Evolutionary conservation across 2,797 vertebrate genomes (phyloP).

Genomic region (Rhinella marina): DNA sequence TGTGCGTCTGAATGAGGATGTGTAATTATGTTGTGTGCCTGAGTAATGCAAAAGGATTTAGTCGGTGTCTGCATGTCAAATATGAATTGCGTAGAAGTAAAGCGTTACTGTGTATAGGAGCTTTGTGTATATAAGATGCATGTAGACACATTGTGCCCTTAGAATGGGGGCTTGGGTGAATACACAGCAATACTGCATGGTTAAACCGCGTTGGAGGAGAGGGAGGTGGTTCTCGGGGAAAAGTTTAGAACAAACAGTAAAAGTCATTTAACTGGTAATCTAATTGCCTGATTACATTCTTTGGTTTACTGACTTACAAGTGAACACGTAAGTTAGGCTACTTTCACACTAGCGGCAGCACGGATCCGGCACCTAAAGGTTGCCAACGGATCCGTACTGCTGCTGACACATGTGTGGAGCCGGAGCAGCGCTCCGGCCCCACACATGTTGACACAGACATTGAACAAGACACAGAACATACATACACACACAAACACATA

Average conservation of each 20-base stretch:
- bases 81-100: conserved; percentile 30
- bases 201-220: background rate
- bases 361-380: too few species aligned
- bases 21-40: conserved; percentile 59
- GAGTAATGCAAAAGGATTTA: conserved; percentile 56
- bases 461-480: too few species aligned
- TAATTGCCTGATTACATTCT: background rate
- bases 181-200: background rate
- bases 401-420: too few species aligned
- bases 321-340: too few species aligned
- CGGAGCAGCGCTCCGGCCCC: too few species aligned
- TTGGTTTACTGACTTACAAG: conserved; percentile 3
- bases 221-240: background rate
- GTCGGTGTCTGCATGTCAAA: conserved; percentile 38
- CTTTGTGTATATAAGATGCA: conserved; percentile 8
- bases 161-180: background rate
- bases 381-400: too few species aligned
- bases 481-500: too few species aligned
- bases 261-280: background rate
- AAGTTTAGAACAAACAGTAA: background rate
- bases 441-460: too few species aligned
- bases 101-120: conserved; percentile 9
- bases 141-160: conserved; percentile 14
- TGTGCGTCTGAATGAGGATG: conserved; percentile 58
- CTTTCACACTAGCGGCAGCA: too few species aligned